phyloP scores from a whole-genome alignment of 1,140 invertebrate genomes.

The Pseudomyrmex cubaensis region DNA sequence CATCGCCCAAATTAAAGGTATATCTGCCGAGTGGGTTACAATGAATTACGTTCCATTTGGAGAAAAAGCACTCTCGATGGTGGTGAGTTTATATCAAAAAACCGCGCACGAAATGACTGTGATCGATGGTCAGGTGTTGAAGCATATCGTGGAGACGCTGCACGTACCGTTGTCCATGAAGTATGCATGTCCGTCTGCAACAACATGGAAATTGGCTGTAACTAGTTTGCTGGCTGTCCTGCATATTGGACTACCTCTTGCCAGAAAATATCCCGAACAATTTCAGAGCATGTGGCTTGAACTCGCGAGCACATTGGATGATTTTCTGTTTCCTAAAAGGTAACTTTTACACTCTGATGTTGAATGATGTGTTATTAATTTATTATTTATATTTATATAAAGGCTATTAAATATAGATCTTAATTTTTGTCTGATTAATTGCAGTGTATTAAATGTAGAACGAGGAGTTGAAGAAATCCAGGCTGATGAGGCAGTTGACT shows the following conservation, averaged over 20 bases:
- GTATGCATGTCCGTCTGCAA: constrained; percentile 92
- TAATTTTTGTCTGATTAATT: constrained; percentile 8
- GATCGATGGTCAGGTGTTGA: constrained; percentile 91
- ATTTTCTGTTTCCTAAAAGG: constrained; percentile 95
- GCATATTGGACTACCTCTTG: constrained; percentile 94
- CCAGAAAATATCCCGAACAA: constrained; percentile 90
- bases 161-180: constrained; percentile 92
- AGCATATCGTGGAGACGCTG: constrained; percentile 91
- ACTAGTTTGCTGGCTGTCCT: constrained; percentile 92
- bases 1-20: constrained; percentile 83
- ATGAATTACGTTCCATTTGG: constrained; percentile 96
- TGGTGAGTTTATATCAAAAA: constrained; percentile 93
- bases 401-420: not conserved
- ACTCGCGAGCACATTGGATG: constrained; percentile 93
- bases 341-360: constrained; percentile 76
- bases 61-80: constrained; percentile 93
- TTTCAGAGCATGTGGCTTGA: constrained; percentile 93
- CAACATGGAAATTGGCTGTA: constrained; percentile 95
- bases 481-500: constrained; percentile 94
- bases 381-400: not conserved
- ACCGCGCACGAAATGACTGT: constrained; percentile 91
- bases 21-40: constrained; percentile 89
- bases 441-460: constrained; percentile 85
- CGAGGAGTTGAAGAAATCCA: constrained; percentile 93
- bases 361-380: not conserved